These are phyloP conservation scores for Tipula lateralis DNA, from an alignment of 2,888 invertebrate genomes.

Conservation along the genomic window DNA sequence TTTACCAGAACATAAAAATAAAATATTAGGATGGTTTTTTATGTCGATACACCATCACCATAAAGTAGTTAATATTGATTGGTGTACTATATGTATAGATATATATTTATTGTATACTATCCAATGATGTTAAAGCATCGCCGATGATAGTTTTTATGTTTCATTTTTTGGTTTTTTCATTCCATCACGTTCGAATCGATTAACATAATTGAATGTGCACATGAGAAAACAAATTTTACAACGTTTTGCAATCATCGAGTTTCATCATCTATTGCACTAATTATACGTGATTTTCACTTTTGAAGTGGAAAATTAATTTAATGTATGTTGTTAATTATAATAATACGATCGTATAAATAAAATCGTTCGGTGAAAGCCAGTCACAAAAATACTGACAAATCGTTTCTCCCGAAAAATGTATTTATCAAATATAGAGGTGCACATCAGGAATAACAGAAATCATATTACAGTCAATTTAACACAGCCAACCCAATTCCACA, in stretches of 20 bases:
- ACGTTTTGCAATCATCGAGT: neutral
- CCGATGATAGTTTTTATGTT: neutral
- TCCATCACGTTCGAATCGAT: conserved; percentile 11
- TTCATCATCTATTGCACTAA: conserved; percentile 24
- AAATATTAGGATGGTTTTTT: neutral
- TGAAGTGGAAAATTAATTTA: neutral
- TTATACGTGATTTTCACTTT: conserved; percentile 1
- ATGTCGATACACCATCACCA: neutral
- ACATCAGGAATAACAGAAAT: neutral
- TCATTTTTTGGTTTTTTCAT: neutral
- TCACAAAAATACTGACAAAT: neutral
- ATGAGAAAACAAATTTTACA: neutral
- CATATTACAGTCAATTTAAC: neutral
- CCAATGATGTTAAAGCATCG: neutral
- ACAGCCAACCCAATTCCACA: neutral
- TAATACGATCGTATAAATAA: neutral
- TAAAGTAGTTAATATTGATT: conserved; percentile 1
- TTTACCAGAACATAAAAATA: neutral
- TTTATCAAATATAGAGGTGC: neutral
- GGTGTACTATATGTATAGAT: neutral
- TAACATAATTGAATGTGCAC: conserved; percentile 19
- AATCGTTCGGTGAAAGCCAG: neutral
- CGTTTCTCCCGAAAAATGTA: neutral
- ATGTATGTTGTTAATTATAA: neutral
- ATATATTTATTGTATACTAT: neutral